These are phyloP conservation scores for Myodes glareolus DNA, from an alignment of 2,113 vertebrate genomes.

Conservation along the genomic window DNA sequence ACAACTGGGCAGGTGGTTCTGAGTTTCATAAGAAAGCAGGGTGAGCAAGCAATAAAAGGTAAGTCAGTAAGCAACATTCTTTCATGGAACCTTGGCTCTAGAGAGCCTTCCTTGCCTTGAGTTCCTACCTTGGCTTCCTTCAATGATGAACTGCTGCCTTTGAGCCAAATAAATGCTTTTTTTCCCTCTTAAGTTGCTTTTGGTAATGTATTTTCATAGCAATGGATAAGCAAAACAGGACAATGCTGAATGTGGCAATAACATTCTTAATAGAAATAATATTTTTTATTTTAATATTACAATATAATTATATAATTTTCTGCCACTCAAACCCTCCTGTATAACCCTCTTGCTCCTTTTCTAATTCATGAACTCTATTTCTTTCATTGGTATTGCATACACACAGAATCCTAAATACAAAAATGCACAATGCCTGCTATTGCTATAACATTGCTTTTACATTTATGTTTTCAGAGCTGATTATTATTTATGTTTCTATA, in stretches of 20 bases:
- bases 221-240: not conserved
- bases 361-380: not conserved
- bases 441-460: not conserved
- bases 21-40: not conserved
- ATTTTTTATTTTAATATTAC: not conserved
- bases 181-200: not conserved
- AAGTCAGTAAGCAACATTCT: not conserved
- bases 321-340: not conserved
- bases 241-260: not conserved
- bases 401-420: not conserved
- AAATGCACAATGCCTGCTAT: too few species aligned
- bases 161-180: not conserved
- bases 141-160: not conserved
- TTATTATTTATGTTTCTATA: not conserved
- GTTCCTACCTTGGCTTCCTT: not conserved
- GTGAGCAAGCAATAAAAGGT: not conserved
- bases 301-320: not conserved
- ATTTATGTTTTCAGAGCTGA: not conserved
- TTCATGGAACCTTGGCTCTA: not conserved
- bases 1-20: not conserved
- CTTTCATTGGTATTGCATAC: not conserved
- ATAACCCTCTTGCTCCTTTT: not conserved
- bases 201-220: not conserved
- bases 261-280: not conserved
- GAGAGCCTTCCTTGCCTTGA: not conserved